phyloP scores from a whole-genome alignment of 2,113 vertebrate genomes.

The Typhlomys cinereus region DNA sequence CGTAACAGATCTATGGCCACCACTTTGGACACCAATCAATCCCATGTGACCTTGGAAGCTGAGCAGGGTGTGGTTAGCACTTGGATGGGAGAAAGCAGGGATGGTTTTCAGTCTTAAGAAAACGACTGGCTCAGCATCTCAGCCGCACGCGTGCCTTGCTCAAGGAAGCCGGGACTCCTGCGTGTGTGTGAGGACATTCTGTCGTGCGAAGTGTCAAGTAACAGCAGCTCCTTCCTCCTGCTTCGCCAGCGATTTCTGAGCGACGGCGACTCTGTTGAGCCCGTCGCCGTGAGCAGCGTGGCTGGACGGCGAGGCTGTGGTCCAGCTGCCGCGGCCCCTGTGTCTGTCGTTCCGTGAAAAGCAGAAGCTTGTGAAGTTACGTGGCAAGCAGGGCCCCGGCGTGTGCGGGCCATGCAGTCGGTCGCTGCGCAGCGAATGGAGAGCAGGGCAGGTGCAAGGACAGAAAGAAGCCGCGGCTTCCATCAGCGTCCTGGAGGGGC shows the following conservation, averaged over 20 bases:
- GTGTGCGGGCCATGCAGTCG: background rate
- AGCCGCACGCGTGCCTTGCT: background rate
- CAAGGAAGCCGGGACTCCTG: background rate
- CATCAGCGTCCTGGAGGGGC: background rate
- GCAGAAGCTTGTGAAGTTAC: background rate
- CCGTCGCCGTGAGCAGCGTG: too few species aligned
- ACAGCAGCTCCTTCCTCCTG: too few species aligned
- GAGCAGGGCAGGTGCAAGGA: background rate
- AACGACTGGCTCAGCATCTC: background rate
- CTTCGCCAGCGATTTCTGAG: too few species aligned
- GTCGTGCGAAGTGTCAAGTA: too few species aligned
- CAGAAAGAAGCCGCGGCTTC: background rate
- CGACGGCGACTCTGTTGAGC: too few species aligned
- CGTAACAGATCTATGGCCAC: background rate
- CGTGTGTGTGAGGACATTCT: too few species aligned
- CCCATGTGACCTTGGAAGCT: background rate
- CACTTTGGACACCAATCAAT: rapidly evolving
- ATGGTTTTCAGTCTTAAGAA: background rate
- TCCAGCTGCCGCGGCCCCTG: background rate
- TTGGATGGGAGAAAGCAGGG: background rate
- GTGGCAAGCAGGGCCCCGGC: background rate
- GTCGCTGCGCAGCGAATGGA: background rate
- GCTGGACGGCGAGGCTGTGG: background rate
- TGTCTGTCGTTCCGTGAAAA: background rate
- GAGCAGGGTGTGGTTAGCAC: background rate